These are phyloP conservation scores for Ascaphus truei DNA, from an alignment of 2,113 vertebrate species.

Conservation along the genomic window DNA sequence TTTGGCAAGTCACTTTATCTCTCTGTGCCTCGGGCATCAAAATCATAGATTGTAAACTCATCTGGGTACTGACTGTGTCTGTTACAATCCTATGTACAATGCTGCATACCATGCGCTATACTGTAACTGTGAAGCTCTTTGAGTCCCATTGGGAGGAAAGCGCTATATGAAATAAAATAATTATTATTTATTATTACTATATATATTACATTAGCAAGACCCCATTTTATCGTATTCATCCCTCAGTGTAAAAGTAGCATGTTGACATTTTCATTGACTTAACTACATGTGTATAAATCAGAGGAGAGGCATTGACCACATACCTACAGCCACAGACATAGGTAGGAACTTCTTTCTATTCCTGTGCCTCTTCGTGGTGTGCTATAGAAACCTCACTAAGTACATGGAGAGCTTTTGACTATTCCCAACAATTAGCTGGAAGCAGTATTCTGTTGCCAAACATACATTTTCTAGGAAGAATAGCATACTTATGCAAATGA, in stretches of 20 bases:
- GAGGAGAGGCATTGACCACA: too few relatives aligned
- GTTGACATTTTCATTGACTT: background rate
- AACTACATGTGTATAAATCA: background rate
- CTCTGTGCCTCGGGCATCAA: too few relatives aligned
- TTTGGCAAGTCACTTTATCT: too few relatives aligned
- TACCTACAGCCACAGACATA: background rate
- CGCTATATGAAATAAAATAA: too few relatives aligned
- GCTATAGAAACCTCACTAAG: background rate
- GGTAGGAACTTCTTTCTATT: background rate
- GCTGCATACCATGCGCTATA: too few relatives aligned
- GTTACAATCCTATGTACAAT: too few relatives aligned
- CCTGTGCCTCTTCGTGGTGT: background rate
- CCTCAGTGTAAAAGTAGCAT: background rate
- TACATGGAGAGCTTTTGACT: background rate
- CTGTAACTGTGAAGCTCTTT: too few relatives aligned
- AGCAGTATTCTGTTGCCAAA: background rate
- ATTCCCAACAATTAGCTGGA: background rate
- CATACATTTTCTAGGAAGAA: background rate
- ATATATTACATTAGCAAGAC: background rate
- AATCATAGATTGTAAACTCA: too few relatives aligned
- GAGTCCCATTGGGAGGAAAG: too few relatives aligned
- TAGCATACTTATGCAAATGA: constrained; percentile 13
- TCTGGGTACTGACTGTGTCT: too few relatives aligned
- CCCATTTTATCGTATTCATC: background rate
- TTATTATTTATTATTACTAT: too few relatives aligned